phyloP scores from a whole-genome alignment of 2,888 invertebrate genomes.

The Orthosia incerta region DNA sequence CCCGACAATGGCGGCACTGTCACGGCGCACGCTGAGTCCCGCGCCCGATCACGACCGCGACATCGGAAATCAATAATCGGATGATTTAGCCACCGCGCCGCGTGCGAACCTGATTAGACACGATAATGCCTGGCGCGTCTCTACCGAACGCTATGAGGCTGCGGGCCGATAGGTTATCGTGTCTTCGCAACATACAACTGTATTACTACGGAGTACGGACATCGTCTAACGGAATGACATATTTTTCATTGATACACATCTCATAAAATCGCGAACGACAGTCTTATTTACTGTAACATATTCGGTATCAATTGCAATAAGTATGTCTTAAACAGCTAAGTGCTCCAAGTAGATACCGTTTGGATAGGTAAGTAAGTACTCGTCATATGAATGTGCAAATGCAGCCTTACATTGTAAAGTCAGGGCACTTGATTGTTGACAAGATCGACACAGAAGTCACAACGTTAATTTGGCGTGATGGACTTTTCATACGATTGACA shows the following conservation, averaged over 20 bases:
- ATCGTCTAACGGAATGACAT: constrained; percentile 85
- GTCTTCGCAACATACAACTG: constrained; percentile 82
- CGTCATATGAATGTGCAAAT: constrained; percentile 58
- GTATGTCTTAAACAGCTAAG: constrained; percentile 75
- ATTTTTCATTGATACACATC: constrained; percentile 86
- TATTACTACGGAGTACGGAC: constrained; percentile 75
- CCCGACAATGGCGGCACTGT: constrained; percentile 88
- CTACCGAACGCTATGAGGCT: constrained; percentile 76
- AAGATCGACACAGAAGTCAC: constrained; percentile 3
- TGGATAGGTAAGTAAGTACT: constrained; percentile 33
- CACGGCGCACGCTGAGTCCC: constrained; percentile 86
- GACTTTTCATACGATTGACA: constrained; percentile 1
- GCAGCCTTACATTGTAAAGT: constrained; percentile 21
- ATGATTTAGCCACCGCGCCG: constrained; percentile 91
- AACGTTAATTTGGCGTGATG: constrained; percentile 6
- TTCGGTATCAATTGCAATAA: constrained; percentile 80
- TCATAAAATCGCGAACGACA: constrained; percentile 82
- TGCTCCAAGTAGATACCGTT: constrained; percentile 63
- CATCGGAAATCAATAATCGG: constrained; percentile 91
- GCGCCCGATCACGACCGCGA: constrained; percentile 90
- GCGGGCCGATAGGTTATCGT: constrained; percentile 88
- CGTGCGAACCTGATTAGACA: constrained; percentile 91
- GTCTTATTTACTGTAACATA: constrained; percentile 82
- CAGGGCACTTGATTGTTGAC: constrained; percentile 22
- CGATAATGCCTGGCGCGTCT: constrained; percentile 87